Conservation (phyloP, 1,140 invertebrate genomes). For the Nephotettix cincticeps region DNA sequence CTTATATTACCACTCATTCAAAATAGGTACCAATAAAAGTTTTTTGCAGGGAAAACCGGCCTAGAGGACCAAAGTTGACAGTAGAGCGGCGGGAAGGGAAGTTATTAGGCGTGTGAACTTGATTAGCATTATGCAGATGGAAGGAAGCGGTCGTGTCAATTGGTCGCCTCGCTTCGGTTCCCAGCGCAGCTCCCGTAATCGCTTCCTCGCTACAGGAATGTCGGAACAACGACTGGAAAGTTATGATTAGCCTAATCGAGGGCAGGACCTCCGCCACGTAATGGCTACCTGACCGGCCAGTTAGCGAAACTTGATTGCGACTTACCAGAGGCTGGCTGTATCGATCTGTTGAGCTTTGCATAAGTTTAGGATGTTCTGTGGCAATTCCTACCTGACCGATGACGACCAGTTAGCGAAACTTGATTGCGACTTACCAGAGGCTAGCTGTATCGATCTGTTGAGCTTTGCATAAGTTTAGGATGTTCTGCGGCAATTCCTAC, state of each 20-base stretch:
- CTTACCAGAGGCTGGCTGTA: neutral
- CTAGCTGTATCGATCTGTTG: no score
- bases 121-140: constrained; percentile 21
- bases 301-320: constrained; percentile 6
- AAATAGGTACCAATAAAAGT: no score
- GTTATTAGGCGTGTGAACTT: constrained; percentile 20
- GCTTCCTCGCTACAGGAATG: constrained; percentile 1
- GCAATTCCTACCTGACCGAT: no score
- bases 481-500: no score
- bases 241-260: constrained; percentile 9
- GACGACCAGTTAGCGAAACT: neutral
- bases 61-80: no score
- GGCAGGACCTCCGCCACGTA: neutral
- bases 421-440: neutral
- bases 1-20: no score
- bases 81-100: neutral
- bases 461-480: no score
- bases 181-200: constrained; percentile 3
- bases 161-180: neutral
- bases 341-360: no score
- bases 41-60: no score
- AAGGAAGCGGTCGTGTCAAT: constrained; percentile 13
- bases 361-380: no score
- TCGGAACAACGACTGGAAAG: constrained; percentile 4
- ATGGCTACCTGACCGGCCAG: neutral